These are phyloP conservation scores for Leucosticte australis DNA, from an alignment of 2,113 vertebrate species.

Conservation along the genomic window DNA sequence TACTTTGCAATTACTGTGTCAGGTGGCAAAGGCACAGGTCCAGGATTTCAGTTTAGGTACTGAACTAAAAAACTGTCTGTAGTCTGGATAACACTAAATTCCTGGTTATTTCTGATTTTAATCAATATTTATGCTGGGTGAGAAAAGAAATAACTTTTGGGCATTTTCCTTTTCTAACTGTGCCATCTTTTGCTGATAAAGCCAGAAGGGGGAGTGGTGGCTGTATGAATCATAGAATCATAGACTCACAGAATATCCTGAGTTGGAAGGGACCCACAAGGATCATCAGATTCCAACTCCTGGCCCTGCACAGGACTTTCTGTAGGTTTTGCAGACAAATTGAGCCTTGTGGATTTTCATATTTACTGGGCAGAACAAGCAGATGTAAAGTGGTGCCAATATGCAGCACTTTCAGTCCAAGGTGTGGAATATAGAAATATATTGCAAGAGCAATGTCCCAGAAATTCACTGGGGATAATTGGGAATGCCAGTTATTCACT, in stretches of 20 bases:
- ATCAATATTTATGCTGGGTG: background rate
- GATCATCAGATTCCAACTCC: background rate
- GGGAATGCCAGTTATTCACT: background rate
- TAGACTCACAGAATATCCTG: background rate
- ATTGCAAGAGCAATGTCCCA: background rate
- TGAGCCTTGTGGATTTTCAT: background rate
- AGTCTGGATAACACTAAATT: background rate
- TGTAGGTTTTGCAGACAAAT: background rate
- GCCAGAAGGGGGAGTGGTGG: background rate
- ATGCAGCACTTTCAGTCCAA: background rate
- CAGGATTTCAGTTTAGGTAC: background rate
- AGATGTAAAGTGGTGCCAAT: background rate
- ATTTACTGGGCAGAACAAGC: background rate
- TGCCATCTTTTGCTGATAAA: background rate
- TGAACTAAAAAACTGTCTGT: background rate
- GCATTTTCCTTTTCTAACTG: background rate
- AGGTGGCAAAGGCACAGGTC: background rate
- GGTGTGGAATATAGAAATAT: background rate
- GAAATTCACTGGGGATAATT: background rate
- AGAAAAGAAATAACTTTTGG: background rate
- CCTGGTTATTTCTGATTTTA: background rate
- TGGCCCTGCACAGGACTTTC: background rate
- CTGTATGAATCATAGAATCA: background rate
- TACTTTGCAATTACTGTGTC: background rate
- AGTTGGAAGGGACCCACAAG: background rate